Evolutionary conservation across 1,140 invertebrate genomes (phyloP), one percentile per base, ranked within the genome.

Genomic region (Carcinoscorpius rotundicauda): DNA sequence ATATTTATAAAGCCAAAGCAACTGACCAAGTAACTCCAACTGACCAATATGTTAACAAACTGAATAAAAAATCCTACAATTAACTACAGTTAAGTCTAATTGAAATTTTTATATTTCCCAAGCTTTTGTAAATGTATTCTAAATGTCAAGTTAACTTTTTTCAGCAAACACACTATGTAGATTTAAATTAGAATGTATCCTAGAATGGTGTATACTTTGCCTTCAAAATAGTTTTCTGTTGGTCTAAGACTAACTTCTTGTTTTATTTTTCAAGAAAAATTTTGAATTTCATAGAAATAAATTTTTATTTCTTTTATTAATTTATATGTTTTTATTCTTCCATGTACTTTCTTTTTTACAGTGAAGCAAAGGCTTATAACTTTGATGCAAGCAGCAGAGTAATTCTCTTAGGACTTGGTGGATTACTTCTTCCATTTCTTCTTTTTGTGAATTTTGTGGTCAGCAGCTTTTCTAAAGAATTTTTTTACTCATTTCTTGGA

Each of bases 391-490:
- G 72, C 55, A 64, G 76, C 49, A 74, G 75, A 64, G 77, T 78
- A 9, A 64, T 76, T 50, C 64, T 75, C 10, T 76, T 79, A 49
- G 73, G 73, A 48, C 63, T 79, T 9, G 60, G 78, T 53, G 79
- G 78, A 1, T 67, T 81, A 58, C 56, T 76, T 50, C 66, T 81
- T 29, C 79, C 79, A 5, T 56, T 78, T 29, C 60, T 78, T 52
- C 69, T 80, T 11, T 56, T 81, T 9, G 58, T 78, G 5, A 76
- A 77, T n/a, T 75, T 79, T 62, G 66, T 79, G 9, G 72, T 76
- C 51, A 72, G 74, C 58, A 76, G 74, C 51, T 64, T 71, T 4
- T 75, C 78, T 9, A 68, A 72, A n/a, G 67, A 76, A 55, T 48
- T 74, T 9, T 66, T 81, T 3, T 64, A 68, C 11, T 69, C 73